Base-by-base conservation (phyloP, 2,797 vertebrate species). In the Schizopygopsis pylzovi region DNA sequence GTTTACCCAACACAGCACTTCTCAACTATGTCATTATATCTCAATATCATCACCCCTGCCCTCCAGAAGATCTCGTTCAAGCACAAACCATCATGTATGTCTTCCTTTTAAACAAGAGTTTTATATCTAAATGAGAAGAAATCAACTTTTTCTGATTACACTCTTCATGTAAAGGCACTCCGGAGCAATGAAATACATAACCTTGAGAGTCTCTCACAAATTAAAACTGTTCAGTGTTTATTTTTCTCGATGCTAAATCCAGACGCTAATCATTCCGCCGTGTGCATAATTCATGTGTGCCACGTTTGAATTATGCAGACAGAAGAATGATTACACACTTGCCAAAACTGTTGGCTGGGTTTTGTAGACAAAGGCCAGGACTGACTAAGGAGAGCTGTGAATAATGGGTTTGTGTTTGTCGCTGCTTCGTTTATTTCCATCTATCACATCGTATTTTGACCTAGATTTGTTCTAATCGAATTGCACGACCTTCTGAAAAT, bases 11-110 rank as follows among this genome's bases (percentile, higher is more conserved):
- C 91, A 89, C 85, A 84, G 93, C 92, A 92, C 91, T 92, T 86
- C 94, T 94, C 94, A 93, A 89, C 83, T 87, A 94, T 95, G 93
- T 94, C 91, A 91, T 94, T 93, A 93, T 93, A 93, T 94, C 94
- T 95, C 93, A 94, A 92, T 95, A 93, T 93, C 94, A 94, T 93
- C 93, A 93, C 90, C 92, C 88, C 92, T 93, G 91, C 91, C 92
- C 90, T 89, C 54, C 67, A 54, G 86, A 39, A 85, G 45, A 81
- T 70, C 33, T 68, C 37, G 13, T 39, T 61, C 56, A 45, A 43
- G 41, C 18, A 67, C 56, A 81, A 71, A 91, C 88, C 90, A 90
- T 89, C 86, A 88, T 83, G 83, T 79, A 11, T 56, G 6, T 56
- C 52, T 33, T 25, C 15, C 5, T 52, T 81, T 47, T 61, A 59